These are phyloP conservation scores for Sesia bembeciformis DNA, from an alignment of 2,888 invertebrate genomes.

Conservation along the genomic window DNA sequence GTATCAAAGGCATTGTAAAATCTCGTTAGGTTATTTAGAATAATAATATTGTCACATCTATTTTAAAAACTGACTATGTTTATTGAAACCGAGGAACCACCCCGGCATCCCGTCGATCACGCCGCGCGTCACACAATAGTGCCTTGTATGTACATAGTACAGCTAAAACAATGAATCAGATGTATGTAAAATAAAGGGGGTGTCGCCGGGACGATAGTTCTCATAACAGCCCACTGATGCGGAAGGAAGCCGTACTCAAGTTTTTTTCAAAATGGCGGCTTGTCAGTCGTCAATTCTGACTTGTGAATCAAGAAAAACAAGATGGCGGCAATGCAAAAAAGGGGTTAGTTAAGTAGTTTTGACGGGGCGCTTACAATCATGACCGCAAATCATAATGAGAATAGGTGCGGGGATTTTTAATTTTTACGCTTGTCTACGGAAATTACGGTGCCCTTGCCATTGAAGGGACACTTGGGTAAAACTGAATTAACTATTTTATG, in stretches of 20 bases:
- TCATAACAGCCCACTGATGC: constrained; percentile 63
- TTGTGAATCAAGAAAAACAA: constrained; percentile 55
- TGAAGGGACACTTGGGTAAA: no score
- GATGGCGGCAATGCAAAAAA: constrained; percentile 46
- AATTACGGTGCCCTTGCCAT: no score
- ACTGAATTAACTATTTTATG: no score
- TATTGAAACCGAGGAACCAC: background rate
- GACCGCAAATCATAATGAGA: background rate
- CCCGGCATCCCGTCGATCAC: background rate
- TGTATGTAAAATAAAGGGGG: constrained; percentile 68
- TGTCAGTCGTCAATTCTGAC: constrained; percentile 59
- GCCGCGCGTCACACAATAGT: constrained; percentile 46
- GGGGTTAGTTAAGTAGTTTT: constrained; percentile 38
- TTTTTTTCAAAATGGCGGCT: constrained; percentile 71
- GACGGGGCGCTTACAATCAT: constrained; percentile 6
- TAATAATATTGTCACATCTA: no score
- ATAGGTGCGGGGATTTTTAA: background rate
- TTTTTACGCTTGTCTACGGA: no score
- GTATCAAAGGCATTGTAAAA: no score
- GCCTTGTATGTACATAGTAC: constrained; percentile 49
- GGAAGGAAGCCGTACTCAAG: constrained; percentile 70
- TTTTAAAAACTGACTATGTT: background rate
- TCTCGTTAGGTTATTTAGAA: no score
- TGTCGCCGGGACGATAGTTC: constrained; percentile 61
- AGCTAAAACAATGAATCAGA: constrained; percentile 69